Evolutionary conservation across 2,888 invertebrate genomes (phyloP), one percentile per base, ranked within the genome.

Genomic region (Petrolisthes manimaculis): DNA sequence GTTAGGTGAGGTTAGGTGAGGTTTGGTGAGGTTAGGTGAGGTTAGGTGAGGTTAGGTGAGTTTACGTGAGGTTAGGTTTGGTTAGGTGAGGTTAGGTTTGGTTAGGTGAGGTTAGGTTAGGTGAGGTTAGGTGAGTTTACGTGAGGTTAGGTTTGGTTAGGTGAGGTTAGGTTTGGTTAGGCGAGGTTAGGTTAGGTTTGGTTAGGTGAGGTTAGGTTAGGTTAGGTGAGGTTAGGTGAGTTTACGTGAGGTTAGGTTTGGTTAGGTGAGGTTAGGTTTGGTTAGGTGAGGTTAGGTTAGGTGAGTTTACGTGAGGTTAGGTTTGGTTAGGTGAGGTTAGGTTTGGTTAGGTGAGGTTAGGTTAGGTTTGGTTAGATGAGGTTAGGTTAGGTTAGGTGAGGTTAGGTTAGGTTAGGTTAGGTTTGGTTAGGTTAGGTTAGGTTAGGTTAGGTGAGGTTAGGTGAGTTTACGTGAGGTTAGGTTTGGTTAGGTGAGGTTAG

Each of bases 271-370:
- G 75, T 21, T 75, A 75, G 75, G n/a, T 75, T 1, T 9, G 2
- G 75, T 75, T 75, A 75, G 8, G 14, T 61, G 8, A 61, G 61
- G 61, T 61, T 61, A 12, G 61, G 75, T 75, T n/a, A 14, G 75
- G n/a, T 75, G 8, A 75, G 75, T 9, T 75, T 75, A 75, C 8
- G 75, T n/a, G 8, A 24, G 37, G 37, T 75, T 24, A 75, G 75
- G 75, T 75, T 75, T 14, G 75, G 37, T 75, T 75, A 61, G n/a
- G n/a, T n/a, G n/a, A n/a, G 61, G 61, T 61, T 61, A 61, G 61
- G 61, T 61, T 61, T 12, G 61, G 61, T 61, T 8, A 61, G 14
- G 61, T 61, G 8, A 61, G 9, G 14, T 61, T 61, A 61, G 61
- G 61, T 61, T 61, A 12, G 61, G 61, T 61, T 14, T 61, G 61